A percentile compares a stretch with the other conserved stretches of the same genome.
Evolutionary conservation across 2,888 invertebrate genomes (phyloP).

Genomic region (Dynastes tityus): DNA sequence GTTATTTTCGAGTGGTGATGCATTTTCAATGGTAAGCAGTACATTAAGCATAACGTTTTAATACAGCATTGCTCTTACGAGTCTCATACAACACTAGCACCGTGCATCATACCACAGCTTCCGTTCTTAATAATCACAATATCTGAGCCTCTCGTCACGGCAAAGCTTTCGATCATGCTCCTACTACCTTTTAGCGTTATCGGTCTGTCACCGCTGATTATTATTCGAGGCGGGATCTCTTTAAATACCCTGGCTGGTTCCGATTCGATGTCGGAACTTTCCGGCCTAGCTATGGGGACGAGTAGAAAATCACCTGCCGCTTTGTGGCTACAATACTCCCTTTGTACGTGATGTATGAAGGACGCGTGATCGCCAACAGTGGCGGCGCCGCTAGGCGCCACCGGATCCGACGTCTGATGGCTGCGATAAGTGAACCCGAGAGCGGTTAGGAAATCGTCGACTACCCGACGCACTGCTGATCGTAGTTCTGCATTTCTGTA

Average conservation of each 20-base stretch:
- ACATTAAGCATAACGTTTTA: no score
- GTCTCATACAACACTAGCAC: constrained; percentile 64
- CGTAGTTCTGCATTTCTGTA: constrained; percentile 77
- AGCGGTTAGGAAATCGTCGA: constrained; percentile 72
- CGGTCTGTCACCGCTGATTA: constrained; percentile 57
- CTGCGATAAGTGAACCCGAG: constrained; percentile 69
- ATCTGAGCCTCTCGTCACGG: constrained; percentile 64
- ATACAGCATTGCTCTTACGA: background rate
- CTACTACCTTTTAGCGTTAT: constrained; percentile 62
- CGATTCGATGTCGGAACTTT: constrained; percentile 65
- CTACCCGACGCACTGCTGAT: constrained; percentile 73
- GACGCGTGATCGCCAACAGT: constrained; percentile 68
- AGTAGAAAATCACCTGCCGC: constrained; percentile 65
- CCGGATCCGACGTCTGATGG: constrained; percentile 63
- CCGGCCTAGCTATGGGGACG: constrained; percentile 67
- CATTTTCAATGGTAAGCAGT: no score
- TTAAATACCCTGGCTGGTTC: constrained; percentile 58
- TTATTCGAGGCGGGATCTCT: constrained; percentile 60
- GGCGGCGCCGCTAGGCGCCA: constrained; percentile 67
- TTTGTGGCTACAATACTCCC: constrained; percentile 60
- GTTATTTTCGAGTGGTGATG: no score
- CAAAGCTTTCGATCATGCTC: constrained; percentile 68
- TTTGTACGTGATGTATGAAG: constrained; percentile 67
- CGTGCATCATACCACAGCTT: constrained; percentile 63
- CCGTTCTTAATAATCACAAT: constrained; percentile 64